phyloP scores from a whole-genome alignment of 2,797 vertebrate genomes.

The Diglossa cyanea region DNA sequence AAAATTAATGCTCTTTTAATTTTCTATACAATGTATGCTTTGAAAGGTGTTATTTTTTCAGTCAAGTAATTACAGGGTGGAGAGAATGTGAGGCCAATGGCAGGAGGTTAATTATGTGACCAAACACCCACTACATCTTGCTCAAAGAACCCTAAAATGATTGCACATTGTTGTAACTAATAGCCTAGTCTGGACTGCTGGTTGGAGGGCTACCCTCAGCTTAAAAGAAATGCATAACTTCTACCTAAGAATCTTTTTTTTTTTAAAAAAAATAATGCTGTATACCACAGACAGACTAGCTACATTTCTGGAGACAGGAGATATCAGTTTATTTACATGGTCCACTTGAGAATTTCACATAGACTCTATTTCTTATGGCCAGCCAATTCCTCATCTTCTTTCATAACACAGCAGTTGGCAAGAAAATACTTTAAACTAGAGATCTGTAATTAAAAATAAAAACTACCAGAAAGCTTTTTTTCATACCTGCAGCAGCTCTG shows the following conservation, averaged over 20 bases:
- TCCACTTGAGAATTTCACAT: background rate
- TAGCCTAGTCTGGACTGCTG: background rate
- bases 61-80: conserved; percentile 43
- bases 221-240: background rate
- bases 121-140: conserved; percentile 18
- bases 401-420: background rate
- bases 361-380: background rate
- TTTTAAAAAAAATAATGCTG: background rate
- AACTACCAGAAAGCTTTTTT: background rate
- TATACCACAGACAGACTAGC: background rate
- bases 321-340: background rate
- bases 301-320: background rate
- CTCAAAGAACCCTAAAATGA: conserved; percentile 32
- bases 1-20: conserved; percentile 13
- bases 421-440: background rate
- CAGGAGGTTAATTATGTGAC: conserved; percentile 49
- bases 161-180: conserved; percentile 2
- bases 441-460: background rate
- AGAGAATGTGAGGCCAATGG: background rate
- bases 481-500: background rate
- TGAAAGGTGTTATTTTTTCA: conserved; percentile 21
- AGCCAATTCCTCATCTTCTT: background rate
- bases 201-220: background rate
- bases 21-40: background rate
- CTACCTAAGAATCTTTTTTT: background rate